Base-by-base conservation (phyloP, 2,888 invertebrate genomes). In the Hyalella azteca region DNA sequence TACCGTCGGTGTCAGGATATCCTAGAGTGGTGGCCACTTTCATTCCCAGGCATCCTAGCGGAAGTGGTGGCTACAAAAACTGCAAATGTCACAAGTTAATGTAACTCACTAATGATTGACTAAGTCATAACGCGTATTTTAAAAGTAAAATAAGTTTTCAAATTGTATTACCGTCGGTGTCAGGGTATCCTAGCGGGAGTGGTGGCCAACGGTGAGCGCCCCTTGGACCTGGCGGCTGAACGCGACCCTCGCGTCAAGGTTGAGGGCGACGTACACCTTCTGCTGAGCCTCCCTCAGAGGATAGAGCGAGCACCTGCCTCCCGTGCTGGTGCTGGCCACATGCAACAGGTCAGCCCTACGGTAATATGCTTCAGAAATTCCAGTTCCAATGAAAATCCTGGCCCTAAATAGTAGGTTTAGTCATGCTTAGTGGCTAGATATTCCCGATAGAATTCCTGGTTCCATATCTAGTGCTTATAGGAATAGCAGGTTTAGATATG, bases 171-270 rank as follows among this genome's bases (percentile, higher is more conserved):
- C 32, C n/a, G 9, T 41, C 22, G 41, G 29, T 39, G 22, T 41
- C 91, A 93, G 81, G 98, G 97, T 0, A 93, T 95, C 41, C 91
- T 97, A 80, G 93, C 96, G 2, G 98, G 97, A 0, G 89, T 97
- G 13, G 96, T 95, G 19, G 93, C 95, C 79, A 96, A 96, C 87
- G 94, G 95, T 7, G 91, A 93, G 80, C 89, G 95, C 75, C 91
- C 96, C 29, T 89, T 98, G 84, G 97, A 97, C 88, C 88, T 94
- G 87, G 89, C 89, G 26, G 94, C 95, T 0, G 93, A 94, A 76
- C 93, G 93, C 50, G 95, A 96, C 87, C 91, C 93, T 0, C 91
- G 93, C 78, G 92, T 93, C 0, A 91, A 92, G 0, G 91, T 93
- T 26, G 90, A 94, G 81, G 97, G 97, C 22, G 95, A 96, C 40